Conservation (phyloP, 2,797 vertebrate species). For the Ctenosaura bakeri region DNA sequence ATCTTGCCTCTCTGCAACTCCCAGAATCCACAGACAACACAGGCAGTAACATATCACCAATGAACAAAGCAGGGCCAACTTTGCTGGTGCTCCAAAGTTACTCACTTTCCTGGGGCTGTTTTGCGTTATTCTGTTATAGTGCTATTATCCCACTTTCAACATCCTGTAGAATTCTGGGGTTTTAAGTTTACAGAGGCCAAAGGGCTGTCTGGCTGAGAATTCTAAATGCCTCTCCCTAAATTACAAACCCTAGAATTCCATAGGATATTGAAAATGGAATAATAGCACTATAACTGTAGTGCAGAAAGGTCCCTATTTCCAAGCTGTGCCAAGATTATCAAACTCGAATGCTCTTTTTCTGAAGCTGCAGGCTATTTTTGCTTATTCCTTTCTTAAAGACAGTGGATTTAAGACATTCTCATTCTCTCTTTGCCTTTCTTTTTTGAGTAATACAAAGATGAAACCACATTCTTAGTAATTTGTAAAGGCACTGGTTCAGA, state of each 20-base stretch:
- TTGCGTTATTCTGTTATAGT: too few relatives aligned
- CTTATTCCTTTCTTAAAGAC: neutral
- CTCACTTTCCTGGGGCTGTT: neutral
- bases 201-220: too few relatives aligned
- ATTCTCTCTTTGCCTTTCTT: neutral
- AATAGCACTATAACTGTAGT: too few relatives aligned
- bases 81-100: neutral
- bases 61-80: neutral
- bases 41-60: neutral
- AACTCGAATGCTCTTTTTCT: neutral
- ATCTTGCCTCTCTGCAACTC: too few relatives aligned
- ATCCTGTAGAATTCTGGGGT: too few relatives aligned
- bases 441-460: conserved; percentile 5
- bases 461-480: neutral
- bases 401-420: neutral
- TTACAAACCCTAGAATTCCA: too few relatives aligned
- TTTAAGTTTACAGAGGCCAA: too few relatives aligned
- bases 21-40: too few relatives aligned
- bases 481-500: conserved; percentile 19
- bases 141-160: too few relatives aligned
- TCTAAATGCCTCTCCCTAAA: too few relatives aligned
- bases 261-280: too few relatives aligned
- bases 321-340: neutral
- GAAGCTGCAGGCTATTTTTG: neutral
- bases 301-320: too few relatives aligned